These are phyloP conservation scores for Melanotus villosus DNA, from an alignment of 2,888 invertebrate species.

Conservation along the genomic window DNA sequence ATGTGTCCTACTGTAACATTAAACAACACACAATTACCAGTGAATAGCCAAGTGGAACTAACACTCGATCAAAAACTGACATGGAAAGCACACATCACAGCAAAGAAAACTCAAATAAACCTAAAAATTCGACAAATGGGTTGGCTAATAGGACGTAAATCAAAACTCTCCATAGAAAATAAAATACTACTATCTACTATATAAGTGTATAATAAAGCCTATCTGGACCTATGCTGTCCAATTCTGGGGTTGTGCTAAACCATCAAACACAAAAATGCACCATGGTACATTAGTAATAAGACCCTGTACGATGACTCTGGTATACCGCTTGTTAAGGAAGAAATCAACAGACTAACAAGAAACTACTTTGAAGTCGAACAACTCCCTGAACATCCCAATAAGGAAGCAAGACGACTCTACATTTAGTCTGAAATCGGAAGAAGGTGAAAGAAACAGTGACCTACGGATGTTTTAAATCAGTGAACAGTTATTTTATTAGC, in stretches of 20 bases:
- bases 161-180: conserved; percentile 4
- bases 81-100: conserved; percentile 28
- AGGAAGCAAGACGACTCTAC: conserved; percentile 11
- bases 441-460: no score
- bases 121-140: conserved; percentile 22
- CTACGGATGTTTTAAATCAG: conserved; percentile 3
- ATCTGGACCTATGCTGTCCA: conserved; percentile 22
- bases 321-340: no score
- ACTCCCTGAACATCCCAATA: conserved; percentile 3
- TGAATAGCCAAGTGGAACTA: conserved; percentile 16
- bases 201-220: conserved; percentile 16
- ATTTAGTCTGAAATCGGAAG: not conserved
- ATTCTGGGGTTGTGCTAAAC: not conserved
- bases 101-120: conserved; percentile 19
- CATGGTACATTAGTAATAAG: no score
- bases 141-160: conserved; percentile 12
- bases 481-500: not conserved
- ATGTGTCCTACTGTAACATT: not conserved
- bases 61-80: conserved; percentile 23
- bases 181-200: conserved; percentile 24
- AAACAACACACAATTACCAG: conserved; percentile 22
- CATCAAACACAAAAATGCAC: no score
- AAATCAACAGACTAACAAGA: no score
- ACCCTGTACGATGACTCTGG: no score
- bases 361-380: conserved; percentile 18